These are phyloP conservation scores for Cacajao melanocephalus DNA, from an alignment of 2,797 vertebrate genomes.

Conservation along the genomic window DNA sequence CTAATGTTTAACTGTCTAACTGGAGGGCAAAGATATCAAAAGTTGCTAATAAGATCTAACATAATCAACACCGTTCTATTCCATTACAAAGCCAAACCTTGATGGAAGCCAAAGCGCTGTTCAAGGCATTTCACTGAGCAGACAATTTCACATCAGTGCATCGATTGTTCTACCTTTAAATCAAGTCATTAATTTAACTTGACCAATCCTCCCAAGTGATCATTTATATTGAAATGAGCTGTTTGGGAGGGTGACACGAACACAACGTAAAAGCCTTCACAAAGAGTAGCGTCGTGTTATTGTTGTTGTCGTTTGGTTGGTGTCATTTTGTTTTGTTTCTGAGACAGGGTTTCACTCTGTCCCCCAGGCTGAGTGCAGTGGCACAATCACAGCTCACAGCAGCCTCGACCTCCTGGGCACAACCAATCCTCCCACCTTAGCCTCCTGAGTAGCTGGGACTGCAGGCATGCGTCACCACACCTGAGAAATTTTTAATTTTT, in stretches of 20 bases:
- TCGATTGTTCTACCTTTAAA: not conserved
- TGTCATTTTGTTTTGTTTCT: not conserved
- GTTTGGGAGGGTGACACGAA: not conserved
- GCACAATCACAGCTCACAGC: not conserved
- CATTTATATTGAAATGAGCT: not conserved
- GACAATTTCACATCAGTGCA: not conserved
- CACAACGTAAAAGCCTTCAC: not conserved
- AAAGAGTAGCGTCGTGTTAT: not conserved
- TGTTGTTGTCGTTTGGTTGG: not conserved
- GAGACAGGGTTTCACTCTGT: not conserved
- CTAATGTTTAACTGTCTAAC: not conserved
- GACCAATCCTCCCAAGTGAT: not conserved
- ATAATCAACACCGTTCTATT: not conserved
- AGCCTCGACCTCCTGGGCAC: not conserved
- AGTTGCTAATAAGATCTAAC: not conserved
- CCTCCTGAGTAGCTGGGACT: not conserved
- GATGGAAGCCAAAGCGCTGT: not conserved
- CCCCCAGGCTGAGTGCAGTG: not conserved
- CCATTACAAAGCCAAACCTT: not conserved
- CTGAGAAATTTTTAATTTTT: no score
- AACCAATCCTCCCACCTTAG: not conserved
- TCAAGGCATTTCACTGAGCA: not conserved
- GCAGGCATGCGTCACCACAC: accelerated
- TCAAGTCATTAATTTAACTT: not conserved
- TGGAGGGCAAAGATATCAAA: not conserved